Evolutionary conservation across 2,113 vertebrate genomes (phyloP).

Genomic region (Tragelaphus strepsiceros): DNA sequence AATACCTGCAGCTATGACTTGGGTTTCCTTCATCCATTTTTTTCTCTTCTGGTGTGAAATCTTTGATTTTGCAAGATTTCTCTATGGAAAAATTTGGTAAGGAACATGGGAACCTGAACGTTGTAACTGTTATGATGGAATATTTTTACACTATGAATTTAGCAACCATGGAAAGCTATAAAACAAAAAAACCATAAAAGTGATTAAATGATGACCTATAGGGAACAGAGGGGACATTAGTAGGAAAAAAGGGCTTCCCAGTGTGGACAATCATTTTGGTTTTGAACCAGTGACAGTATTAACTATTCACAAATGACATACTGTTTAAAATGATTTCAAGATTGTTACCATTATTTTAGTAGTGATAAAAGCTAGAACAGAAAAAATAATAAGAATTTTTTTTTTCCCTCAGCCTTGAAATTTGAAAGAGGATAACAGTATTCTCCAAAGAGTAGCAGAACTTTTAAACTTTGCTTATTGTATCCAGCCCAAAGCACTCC

Average conservation of each 20-base stretch:
- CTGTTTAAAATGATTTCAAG: background rate
- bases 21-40: background rate
- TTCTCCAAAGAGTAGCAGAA: background rate
- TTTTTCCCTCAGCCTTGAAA: background rate
- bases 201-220: background rate
- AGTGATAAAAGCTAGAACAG: background rate
- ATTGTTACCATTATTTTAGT: background rate
- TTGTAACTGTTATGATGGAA: background rate
- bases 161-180: background rate
- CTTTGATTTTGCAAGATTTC: background rate
- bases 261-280: background rate
- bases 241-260: background rate
- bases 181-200: background rate
- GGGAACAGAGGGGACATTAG: accelerated
- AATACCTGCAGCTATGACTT: background rate
- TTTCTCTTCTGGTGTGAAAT: background rate
- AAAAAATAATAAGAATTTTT: background rate
- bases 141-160: background rate
- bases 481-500: background rate
- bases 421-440: background rate
- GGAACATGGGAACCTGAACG: background rate
- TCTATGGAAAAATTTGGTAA: background rate
- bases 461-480: background rate
- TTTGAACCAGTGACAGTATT: background rate
- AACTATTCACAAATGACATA: background rate